Evolutionary conservation across 2,888 invertebrate genomes (phyloP), one percentile per base, ranked within the genome.

Genomic region (Odiellus spinosus): DNA sequence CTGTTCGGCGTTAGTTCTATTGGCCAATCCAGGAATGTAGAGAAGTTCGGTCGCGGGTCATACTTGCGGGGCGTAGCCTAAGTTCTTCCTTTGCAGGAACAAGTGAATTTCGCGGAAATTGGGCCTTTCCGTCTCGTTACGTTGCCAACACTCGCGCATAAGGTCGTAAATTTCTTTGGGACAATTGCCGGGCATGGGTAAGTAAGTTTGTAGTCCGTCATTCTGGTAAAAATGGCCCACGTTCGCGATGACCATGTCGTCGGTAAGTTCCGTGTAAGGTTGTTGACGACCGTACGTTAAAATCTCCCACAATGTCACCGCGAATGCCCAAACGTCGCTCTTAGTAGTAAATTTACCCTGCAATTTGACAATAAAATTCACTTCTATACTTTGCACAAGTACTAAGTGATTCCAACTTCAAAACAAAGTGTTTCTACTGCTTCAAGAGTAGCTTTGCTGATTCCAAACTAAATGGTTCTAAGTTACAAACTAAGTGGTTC

Each of bases 291-390:
- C 82, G 46, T 80, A 71, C 10, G 80, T 79, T 59, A 85, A 72
- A 49, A 90, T 77, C 68, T 90, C 88, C 78, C 86, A 83, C 42
- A 88, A 68, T 0, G 84, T 83, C 17, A 88, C 82, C 0, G 80
- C 88, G 65, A 85, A 88, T 12, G 86, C 77, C 87, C 88, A 90
- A 1, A 86, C 84, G 65, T 90, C 88, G 61, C 82, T 82, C 65
- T 83, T 83, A 43, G 78, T 77, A 33, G 81, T 83, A 66, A 87
- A 87, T 67, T 81, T 81, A 44, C 79, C 82, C 87, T 90, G 67
- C 38, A 70, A 64, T 50, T 12, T 14, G 8, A 26, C 26, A 26
- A 26, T 8, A 26, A 26, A 26, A 26, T 6, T 8, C 26, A 26
- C n/a, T n/a, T n/a, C n/a, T n/a, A n/a, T n/a, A n/a, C n/a, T n/a